Percentiles rank a stretch among this genome's conserved stretches.
phyloP scores from a whole-genome alignment of 2,888 invertebrate species.

The Sesia apiformis region DNA sequence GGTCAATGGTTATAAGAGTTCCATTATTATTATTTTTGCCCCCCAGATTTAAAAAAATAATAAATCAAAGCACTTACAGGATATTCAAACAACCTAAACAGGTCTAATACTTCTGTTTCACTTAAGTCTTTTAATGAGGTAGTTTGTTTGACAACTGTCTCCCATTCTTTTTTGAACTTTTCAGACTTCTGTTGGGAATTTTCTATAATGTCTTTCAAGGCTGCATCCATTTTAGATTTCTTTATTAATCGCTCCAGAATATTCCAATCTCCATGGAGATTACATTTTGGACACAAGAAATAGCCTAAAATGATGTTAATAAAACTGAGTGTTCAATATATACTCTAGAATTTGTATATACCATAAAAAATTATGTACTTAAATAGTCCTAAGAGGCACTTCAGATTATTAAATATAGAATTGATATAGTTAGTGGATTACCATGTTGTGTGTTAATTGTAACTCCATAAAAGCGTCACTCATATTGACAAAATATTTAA shows the following conservation, averaged over 20 bases:
- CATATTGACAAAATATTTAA: too few species aligned
- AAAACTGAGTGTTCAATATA: too few species aligned
- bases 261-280: slow-evolving; percentile 78
- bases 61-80: slow-evolving; percentile 52
- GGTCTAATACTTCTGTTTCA: slow-evolving; percentile 48
- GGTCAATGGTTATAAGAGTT: too few species aligned
- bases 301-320: slow-evolving; percentile 68
- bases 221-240: slow-evolving; percentile 43
- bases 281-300: slow-evolving; percentile 81
- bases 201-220: slow-evolving; percentile 45
- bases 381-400: too few species aligned
- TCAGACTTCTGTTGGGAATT: slow-evolving; percentile 38
- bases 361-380: too few species aligned
- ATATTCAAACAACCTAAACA: slow-evolving; percentile 72
- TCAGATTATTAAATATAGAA: too few species aligned
- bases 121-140: slow-evolving; percentile 52
- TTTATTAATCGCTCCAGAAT: slow-evolving; percentile 71
- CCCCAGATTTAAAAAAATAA: background rate
- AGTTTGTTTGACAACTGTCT: slow-evolving; percentile 49
- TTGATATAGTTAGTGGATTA: too few species aligned
- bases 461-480: too few species aligned
- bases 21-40: too few species aligned
- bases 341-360: too few species aligned
- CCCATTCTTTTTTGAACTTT: slow-evolving; percentile 62
- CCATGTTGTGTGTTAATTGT: too few species aligned